Evolutionary conservation across 1,140 invertebrate genomes (phyloP).

Genomic region (Hypothenemus hampei): DNA sequence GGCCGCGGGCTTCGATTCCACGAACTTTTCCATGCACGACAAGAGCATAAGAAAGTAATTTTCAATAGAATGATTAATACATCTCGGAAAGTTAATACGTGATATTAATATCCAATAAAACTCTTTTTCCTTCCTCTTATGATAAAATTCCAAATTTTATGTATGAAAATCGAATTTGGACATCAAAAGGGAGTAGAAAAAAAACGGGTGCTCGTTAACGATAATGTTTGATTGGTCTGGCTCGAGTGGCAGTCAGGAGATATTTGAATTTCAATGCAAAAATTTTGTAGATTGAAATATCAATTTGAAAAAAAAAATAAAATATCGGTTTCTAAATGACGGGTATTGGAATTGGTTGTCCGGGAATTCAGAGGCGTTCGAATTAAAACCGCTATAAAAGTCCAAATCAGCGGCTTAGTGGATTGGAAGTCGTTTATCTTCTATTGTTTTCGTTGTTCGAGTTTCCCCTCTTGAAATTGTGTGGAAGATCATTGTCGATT

Average conservation of each 20-base stretch:
- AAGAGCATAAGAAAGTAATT: no score
- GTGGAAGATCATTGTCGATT: background rate
- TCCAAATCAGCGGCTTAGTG: slow-evolving; percentile 11
- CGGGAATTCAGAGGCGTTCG: slow-evolving; percentile 3
- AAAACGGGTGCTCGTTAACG: slow-evolving; percentile 3
- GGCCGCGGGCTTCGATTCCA: no score
- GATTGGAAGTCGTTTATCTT: slow-evolving; percentile 13
- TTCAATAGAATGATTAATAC: no score
- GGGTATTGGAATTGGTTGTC: slow-evolving; percentile 10
- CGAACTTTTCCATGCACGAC: no score
- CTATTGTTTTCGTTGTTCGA: background rate
- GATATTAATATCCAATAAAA: no score
- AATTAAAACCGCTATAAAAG: slow-evolving; percentile 4
- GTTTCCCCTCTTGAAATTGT: background rate
- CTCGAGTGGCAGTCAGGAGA: slow-evolving; percentile 12
- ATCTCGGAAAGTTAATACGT: no score
- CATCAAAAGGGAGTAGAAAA: slow-evolving; percentile 13
- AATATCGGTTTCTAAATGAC: slow-evolving; percentile 15
- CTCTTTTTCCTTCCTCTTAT: no score
- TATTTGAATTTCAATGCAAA: slow-evolving; percentile 14
- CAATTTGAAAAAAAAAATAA: slow-evolving; percentile 7
- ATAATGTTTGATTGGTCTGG: slow-evolving; percentile 15
- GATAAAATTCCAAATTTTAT: slow-evolving; percentile 7
- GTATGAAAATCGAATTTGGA: slow-evolving; percentile 3
- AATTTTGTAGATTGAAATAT: slow-evolving; percentile 20